Evolutionary conservation across 2,888 invertebrate species (phyloP).

Genomic region (Andrena trimmerana): DNA sequence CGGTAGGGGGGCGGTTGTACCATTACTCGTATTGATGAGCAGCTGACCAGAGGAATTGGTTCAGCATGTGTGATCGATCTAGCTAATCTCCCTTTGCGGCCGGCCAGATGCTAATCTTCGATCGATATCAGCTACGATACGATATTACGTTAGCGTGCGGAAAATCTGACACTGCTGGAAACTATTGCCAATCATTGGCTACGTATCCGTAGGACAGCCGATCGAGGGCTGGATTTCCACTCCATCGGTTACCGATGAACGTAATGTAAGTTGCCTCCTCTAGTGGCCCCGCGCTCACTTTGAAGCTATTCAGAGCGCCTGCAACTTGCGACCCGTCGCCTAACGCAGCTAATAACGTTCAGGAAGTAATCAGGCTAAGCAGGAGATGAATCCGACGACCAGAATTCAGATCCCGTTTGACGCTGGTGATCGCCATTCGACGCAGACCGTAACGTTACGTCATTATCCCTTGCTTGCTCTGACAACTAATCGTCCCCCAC

Average conservation of each 20-base stretch:
- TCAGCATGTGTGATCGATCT: slow-evolving; percentile 82
- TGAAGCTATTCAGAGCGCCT: slow-evolving; percentile 10
- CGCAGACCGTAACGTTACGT: neutral
- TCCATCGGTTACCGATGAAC: slow-evolving; percentile 60
- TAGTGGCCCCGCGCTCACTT: neutral
- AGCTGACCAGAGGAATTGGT: slow-evolving; percentile 83
- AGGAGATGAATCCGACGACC: slow-evolving; percentile 15
- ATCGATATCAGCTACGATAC: slow-evolving; percentile 72
- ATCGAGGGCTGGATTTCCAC: slow-evolving; percentile 35
- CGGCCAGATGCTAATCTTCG: slow-evolving; percentile 81
- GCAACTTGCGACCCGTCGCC: neutral
- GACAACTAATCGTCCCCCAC: too few relatives aligned
- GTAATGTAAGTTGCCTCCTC: slow-evolving; percentile 36
- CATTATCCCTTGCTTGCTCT: neutral
- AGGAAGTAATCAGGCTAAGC: slow-evolving; percentile 50
- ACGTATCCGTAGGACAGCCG: slow-evolving; percentile 38
- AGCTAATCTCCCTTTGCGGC: slow-evolving; percentile 81
- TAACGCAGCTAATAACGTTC: slow-evolving; percentile 17
- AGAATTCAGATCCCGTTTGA: slow-evolving; percentile 2
- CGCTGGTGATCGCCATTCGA: slow-evolving; percentile 4
- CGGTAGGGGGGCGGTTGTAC: slow-evolving; percentile 56
- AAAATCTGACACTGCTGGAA: slow-evolving; percentile 60
- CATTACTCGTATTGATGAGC: slow-evolving; percentile 82
- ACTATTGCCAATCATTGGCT: slow-evolving; percentile 30
- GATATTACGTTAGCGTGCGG: slow-evolving; percentile 59